Evolutionary conservation across 2,797 vertebrate species (phyloP).

Genomic region (Spheniscus humboldti): DNA sequence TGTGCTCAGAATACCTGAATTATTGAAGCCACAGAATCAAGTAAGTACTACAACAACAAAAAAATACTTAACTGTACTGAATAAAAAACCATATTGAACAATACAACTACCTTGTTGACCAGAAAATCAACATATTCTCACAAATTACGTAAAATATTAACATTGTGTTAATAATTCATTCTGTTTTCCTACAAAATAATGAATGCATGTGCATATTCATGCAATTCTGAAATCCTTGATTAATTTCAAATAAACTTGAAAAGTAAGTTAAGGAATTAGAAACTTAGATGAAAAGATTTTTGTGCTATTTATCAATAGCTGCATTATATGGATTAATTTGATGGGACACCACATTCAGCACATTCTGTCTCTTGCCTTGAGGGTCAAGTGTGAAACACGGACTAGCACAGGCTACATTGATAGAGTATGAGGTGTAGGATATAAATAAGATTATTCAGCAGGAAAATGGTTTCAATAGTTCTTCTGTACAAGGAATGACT

Average conservation of each 20-base stretch:
- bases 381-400: not conserved
- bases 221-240: not conserved
- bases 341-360: not conserved
- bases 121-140: not conserved
- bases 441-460: not conserved
- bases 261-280: not conserved
- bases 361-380: not conserved
- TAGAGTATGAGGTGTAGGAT: not conserved
- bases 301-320: not conserved
- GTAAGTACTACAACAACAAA: not conserved
- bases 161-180: not conserved
- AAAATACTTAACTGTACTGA: not conserved
- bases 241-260: not conserved
- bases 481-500: not conserved
- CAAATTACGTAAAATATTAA: not conserved
- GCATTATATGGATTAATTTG: not conserved
- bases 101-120: not conserved
- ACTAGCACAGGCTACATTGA: not conserved
- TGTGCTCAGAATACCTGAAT: conserved; percentile 93
- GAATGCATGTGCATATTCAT: not conserved
- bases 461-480: not conserved
- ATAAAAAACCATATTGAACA: not conserved
- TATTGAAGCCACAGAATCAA: not conserved
- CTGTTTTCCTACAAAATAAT: not conserved
- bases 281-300: not conserved